Evolutionary conservation across 2,888 invertebrate species (phyloP).

Genomic region (Drosophila neotestacea): DNA sequence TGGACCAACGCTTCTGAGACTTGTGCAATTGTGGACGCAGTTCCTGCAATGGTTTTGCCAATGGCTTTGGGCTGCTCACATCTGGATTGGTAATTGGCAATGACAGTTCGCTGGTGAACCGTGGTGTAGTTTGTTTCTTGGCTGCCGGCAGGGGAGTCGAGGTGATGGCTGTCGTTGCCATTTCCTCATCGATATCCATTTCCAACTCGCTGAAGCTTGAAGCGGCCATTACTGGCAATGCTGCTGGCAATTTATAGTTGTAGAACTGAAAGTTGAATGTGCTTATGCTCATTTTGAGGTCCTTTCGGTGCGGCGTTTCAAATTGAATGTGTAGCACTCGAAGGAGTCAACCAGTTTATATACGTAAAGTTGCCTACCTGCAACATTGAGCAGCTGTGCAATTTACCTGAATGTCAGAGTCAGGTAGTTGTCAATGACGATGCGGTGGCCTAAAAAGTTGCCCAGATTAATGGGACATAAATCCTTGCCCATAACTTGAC

Average conservation of each 20-base stretch:
- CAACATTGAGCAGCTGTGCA: background rate
- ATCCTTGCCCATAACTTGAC: conserved; percentile 49
- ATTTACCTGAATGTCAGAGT: background rate
- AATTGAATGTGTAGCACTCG: conserved; percentile 37
- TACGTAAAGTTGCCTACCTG: conserved; percentile 27
- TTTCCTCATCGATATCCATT: conserved; percentile 74
- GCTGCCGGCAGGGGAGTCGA: conserved; percentile 58
- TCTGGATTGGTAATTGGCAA: conserved; percentile 34
- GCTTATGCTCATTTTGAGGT: conserved; percentile 66
- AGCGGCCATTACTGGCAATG: conserved; percentile 36
- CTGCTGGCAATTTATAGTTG: conserved; percentile 61
- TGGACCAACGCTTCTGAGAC: conserved; percentile 71
- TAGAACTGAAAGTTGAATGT: conserved; percentile 75
- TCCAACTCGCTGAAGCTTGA: conserved; percentile 61
- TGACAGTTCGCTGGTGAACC: conserved; percentile 47
- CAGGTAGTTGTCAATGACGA: conserved; percentile 45
- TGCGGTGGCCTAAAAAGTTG: conserved; percentile 37
- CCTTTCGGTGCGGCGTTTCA: conserved; percentile 6
- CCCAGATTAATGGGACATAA: conserved; percentile 24
- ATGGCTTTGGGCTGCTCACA: conserved; percentile 19
- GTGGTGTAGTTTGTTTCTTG: conserved; percentile 40
- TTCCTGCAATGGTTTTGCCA: conserved; percentile 7
- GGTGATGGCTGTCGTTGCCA: conserved; percentile 39
- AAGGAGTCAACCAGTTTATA: conserved; percentile 12
- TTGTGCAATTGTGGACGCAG: conserved; percentile 68